Conservation (phyloP, 2,888 invertebrate species). For the Agonum fuliginosum region DNA sequence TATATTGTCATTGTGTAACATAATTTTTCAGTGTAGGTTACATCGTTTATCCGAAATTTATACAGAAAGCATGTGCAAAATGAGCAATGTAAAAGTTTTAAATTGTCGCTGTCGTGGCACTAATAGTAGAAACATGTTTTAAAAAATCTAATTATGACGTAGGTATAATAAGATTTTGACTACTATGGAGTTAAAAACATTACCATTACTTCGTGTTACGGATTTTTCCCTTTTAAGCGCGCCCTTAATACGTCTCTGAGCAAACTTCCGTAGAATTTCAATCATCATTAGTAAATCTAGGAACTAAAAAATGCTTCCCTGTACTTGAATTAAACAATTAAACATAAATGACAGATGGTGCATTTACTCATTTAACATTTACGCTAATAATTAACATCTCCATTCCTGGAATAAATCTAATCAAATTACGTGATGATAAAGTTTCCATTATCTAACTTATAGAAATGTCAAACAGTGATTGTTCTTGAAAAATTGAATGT, state of each 20-base stretch:
- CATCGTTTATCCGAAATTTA: no score
- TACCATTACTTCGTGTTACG: not conserved
- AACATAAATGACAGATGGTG: constrained; percentile 5
- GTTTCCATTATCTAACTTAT: not conserved
- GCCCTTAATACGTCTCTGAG: not conserved
- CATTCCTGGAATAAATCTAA: constrained; percentile 26
- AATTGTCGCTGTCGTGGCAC: no score
- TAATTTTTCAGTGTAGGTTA: no score
- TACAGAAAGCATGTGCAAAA: no score
- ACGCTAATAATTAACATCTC: constrained; percentile 10
- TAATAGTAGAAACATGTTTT: no score
- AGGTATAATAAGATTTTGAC: no score
- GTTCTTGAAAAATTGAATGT: not conserved
- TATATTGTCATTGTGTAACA: no score
- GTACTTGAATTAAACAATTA: constrained; percentile 38
- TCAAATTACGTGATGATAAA: not conserved
- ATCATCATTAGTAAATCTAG: constrained; percentile 29
- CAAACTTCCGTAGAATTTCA: constrained; percentile 2
- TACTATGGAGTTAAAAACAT: no score
- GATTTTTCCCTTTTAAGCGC: not conserved
- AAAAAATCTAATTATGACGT: no score
- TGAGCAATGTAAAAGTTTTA: no score
- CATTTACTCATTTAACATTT: constrained; percentile 23
- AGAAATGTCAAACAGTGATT: constrained; percentile 30
- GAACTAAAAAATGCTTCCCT: constrained; percentile 12